Percentiles rank a stretch among this genome's conserved stretches.
These are phyloP conservation scores for Leptatherina wallacei DNA, from an alignment of 2,797 vertebrate genomes.

Conservation along the genomic window DNA sequence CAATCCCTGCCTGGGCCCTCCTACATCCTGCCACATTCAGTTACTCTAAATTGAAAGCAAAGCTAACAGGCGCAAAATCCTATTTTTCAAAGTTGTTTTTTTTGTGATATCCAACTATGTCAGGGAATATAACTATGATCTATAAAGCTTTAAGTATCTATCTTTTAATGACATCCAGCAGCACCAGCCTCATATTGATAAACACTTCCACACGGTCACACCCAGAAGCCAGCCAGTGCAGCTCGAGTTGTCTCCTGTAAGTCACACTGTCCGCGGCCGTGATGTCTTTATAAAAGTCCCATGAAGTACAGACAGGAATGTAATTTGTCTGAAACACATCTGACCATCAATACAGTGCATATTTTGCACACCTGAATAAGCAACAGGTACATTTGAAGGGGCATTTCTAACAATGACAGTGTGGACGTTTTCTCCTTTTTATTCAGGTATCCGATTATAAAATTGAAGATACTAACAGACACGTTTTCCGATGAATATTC, in stretches of 20 bases:
- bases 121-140: constrained; percentile 8
- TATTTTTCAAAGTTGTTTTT: constrained; percentile 7
- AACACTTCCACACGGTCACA: constrained; percentile 30
- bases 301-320: not conserved
- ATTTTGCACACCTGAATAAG: not conserved
- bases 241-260: constrained; percentile 2
- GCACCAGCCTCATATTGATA: constrained; percentile 19
- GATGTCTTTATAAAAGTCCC: not conserved
- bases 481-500: no score
- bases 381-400: not conserved
- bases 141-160: constrained; percentile 19
- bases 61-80: not conserved
- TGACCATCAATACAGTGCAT: not conserved
- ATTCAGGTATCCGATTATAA: not conserved
- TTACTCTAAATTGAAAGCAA: not conserved
- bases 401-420: not conserved
- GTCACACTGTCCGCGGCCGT: not conserved
- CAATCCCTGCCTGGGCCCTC: no score
- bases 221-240: not conserved
- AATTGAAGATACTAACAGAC: not conserved
- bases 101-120: constrained; percentile 4
- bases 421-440: not conserved
- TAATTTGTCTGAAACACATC: not conserved
- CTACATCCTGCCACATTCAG: no score
- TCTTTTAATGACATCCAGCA: constrained; percentile 37